Conservation (phyloP, 2,888 invertebrate species). For the Lasioglossum morio region DNA sequence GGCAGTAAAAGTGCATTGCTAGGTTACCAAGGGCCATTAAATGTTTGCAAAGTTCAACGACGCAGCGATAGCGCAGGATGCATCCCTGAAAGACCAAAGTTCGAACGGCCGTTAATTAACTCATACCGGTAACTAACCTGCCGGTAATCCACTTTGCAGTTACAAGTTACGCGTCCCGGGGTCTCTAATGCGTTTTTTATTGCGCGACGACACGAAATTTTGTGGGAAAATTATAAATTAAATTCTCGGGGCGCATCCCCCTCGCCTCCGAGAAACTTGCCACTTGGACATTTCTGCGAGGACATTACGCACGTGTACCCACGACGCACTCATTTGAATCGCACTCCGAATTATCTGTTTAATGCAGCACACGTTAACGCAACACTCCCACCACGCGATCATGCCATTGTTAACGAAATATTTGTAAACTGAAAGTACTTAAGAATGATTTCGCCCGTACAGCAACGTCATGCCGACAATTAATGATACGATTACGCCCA, state of each 20-base stretch:
- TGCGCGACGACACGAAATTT: conserved; percentile 68
- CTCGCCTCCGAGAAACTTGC: conserved; percentile 49
- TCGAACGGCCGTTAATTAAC: conserved; percentile 73
- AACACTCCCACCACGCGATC: background rate
- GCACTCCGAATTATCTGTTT: background rate
- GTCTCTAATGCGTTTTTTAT: conserved; percentile 76
- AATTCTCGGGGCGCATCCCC: conserved; percentile 49
- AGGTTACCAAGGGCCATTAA: conserved; percentile 56
- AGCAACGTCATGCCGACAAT: background rate
- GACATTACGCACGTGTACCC: conserved; percentile 48
- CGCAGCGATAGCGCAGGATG: conserved; percentile 56
- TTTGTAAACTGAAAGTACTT: background rate
- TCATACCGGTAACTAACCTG: conserved; percentile 58
- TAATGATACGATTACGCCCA: background rate
- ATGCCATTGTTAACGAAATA: background rate
- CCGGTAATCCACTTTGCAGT: conserved; percentile 69
- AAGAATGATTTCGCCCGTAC: background rate
- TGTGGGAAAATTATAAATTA: conserved; percentile 73
- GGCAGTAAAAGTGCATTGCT: conserved; percentile 51
- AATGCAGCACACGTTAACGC: background rate
- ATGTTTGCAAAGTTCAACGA: conserved; percentile 49
- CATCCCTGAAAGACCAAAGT: conserved; percentile 63
- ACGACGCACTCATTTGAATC: conserved; percentile 52
- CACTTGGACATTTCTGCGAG: conserved; percentile 59
- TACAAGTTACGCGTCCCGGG: conserved; percentile 53